Conservation (phyloP, 2,888 invertebrate genomes). For the Fabriciana adippe region DNA sequence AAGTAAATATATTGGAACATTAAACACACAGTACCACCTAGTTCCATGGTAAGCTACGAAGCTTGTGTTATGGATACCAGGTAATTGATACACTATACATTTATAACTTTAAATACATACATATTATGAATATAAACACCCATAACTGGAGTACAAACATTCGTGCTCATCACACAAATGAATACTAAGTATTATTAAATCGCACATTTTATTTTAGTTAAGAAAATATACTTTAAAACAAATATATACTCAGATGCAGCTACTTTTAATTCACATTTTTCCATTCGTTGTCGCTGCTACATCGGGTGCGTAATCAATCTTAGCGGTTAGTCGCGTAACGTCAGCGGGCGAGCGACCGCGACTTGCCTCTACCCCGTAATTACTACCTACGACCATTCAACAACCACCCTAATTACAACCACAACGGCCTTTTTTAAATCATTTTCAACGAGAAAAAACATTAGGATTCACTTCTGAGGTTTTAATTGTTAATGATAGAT, state of each 20-base stretch:
- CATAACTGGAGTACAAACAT: too few species aligned
- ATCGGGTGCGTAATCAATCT: conserved; percentile 40
- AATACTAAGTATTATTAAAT: too few species aligned
- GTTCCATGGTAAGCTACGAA: too few species aligned
- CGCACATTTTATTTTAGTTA: not conserved
- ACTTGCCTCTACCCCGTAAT: conserved; percentile 37
- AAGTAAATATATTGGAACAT: too few species aligned
- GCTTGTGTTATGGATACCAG: too few species aligned
- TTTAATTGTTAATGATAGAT: conserved; percentile 29
- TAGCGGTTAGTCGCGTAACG: conserved; percentile 40
- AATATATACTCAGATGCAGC: conserved; percentile 5
- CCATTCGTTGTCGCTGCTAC: conserved; percentile 26
- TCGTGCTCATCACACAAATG: too few species aligned
- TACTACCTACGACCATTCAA: conserved; percentile 34
- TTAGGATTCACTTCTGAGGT: conserved; percentile 32
- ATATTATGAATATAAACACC: too few species aligned
- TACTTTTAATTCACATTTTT: conserved; percentile 25
- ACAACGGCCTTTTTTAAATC: conserved; percentile 35
- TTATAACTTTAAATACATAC: too few species aligned
- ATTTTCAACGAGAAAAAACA: conserved; percentile 30
- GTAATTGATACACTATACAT: too few species aligned
- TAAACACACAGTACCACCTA: too few species aligned
- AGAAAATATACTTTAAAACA: conserved; percentile 1
- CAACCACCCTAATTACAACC: conserved; percentile 56
- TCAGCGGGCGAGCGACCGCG: conserved; percentile 39